Evolutionary conservation across 1,140 invertebrate species (phyloP).

Genomic region (Psix sp.): DNA sequence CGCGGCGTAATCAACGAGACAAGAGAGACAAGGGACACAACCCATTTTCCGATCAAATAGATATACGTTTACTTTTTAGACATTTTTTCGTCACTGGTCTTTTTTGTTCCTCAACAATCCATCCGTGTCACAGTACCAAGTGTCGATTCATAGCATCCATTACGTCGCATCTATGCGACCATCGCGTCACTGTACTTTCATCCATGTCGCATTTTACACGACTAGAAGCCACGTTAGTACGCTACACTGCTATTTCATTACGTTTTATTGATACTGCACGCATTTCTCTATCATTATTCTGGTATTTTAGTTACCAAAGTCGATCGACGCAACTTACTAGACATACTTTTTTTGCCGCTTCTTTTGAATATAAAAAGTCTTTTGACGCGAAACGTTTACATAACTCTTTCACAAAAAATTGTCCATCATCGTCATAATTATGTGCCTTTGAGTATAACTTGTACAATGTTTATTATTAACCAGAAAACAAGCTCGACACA

Average conservation of each 20-base stretch:
- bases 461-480: too few species aligned
- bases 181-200: neutral
- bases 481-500: too few species aligned
- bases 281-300: too few species aligned
- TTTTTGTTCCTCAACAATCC: constrained; percentile 32
- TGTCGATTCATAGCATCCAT: constrained; percentile 18
- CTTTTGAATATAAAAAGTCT: too few species aligned
- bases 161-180: neutral
- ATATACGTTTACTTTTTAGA: constrained; percentile 34
- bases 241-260: constrained; percentile 13
- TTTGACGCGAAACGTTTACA: too few species aligned
- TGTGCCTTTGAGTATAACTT: too few species aligned
- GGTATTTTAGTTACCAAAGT: too few species aligned
- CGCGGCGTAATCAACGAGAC: constrained; percentile 48
- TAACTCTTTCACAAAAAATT: too few species aligned
- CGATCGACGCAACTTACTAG: too few species aligned
- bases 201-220: constrained; percentile 15
- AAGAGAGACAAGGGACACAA: constrained; percentile 39
- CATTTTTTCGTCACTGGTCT: constrained; percentile 35
- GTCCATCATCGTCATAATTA: too few species aligned
- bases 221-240: constrained; percentile 12
- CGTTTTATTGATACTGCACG: too few species aligned
- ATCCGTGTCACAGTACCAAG: constrained; percentile 13
- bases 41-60: constrained; percentile 70
- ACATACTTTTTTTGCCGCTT: too few species aligned